Conservation (phyloP, 2,113 vertebrate genomes). For the Sylvia atricapilla region DNA sequence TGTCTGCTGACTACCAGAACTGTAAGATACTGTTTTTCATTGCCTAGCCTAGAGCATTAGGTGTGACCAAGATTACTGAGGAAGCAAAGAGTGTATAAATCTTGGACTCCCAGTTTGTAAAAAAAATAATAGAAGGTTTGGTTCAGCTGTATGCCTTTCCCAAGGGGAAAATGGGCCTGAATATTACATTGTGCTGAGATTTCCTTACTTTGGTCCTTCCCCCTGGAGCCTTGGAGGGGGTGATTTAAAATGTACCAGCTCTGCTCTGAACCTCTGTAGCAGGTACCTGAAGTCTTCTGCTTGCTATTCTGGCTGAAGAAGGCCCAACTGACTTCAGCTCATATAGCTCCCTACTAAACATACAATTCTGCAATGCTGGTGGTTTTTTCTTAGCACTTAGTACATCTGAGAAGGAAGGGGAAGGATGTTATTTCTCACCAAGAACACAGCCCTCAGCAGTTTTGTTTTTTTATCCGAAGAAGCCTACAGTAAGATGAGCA, state of each 20-base stretch:
- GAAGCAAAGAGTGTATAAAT: neutral
- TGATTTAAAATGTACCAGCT: neutral
- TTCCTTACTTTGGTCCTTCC: neutral
- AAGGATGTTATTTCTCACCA: constrained; percentile 55
- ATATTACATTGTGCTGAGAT: neutral
- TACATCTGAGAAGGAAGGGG: constrained; percentile 14
- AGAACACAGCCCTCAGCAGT: neutral
- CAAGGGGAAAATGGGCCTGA: neutral
- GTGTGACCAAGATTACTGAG: neutral
- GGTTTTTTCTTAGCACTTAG: neutral
- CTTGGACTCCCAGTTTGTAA: neutral
- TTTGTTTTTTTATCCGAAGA: constrained; percentile 41
- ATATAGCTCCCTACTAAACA: neutral
- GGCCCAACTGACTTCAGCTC: neutral
- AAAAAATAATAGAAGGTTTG: neutral
- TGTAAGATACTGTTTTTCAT: neutral
- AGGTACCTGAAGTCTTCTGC: neutral
- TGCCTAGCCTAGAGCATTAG: neutral
- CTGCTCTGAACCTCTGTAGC: neutral
- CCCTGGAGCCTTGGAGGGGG: neutral
- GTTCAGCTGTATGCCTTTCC: neutral
- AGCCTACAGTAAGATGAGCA: constrained; percentile 57
- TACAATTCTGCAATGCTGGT: neutral
- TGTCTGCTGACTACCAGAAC: neutral
- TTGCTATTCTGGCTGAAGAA: neutral